These are phyloP conservation scores for Knipowitschia caucasica DNA, from an alignment of 2,797 vertebrate genomes.

Conservation along the genomic window DNA sequence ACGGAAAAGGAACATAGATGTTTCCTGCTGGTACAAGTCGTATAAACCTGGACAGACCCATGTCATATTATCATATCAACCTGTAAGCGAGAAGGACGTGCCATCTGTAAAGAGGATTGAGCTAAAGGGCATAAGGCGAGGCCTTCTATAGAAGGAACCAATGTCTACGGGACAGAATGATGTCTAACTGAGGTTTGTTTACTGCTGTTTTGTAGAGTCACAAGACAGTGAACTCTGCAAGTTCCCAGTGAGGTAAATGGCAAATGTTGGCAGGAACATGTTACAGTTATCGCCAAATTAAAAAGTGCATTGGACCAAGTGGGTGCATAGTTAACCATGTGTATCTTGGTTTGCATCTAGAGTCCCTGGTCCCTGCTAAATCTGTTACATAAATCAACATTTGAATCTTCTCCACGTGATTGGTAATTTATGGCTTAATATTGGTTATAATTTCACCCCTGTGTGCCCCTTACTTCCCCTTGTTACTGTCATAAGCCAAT, in stretches of 20 bases:
- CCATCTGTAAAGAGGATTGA: conserved; percentile 48
- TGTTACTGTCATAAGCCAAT: conserved; percentile 65
- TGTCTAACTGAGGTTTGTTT: neutral
- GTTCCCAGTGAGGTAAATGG: neutral
- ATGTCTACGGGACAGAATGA: neutral
- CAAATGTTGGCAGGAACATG: neutral
- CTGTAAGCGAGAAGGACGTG: conserved; percentile 27
- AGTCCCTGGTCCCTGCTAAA: neutral
- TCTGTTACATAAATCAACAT: conserved; percentile 1
- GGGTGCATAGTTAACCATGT: too few relatives aligned
- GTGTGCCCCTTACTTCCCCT: conserved; percentile 49
- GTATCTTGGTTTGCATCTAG: neutral
- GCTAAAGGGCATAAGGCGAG: conserved; percentile 26
- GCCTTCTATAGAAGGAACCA: conserved; percentile 2
- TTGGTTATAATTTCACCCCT: conserved; percentile 51
- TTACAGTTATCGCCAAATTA: neutral
- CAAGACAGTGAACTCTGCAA: neutral
- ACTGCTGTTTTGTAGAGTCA: neutral
- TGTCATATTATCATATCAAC: conserved; percentile 36
- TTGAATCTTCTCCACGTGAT: conserved; percentile 28
- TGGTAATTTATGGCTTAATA: conserved; percentile 21
- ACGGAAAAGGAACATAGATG: conserved; percentile 19
- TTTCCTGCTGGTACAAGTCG: conserved; percentile 14
- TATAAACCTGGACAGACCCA: conserved; percentile 25
- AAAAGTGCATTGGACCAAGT: neutral